Evolutionary conservation across 2,113 vertebrate species (phyloP).

Genomic region (Eleginops maclovinus): DNA sequence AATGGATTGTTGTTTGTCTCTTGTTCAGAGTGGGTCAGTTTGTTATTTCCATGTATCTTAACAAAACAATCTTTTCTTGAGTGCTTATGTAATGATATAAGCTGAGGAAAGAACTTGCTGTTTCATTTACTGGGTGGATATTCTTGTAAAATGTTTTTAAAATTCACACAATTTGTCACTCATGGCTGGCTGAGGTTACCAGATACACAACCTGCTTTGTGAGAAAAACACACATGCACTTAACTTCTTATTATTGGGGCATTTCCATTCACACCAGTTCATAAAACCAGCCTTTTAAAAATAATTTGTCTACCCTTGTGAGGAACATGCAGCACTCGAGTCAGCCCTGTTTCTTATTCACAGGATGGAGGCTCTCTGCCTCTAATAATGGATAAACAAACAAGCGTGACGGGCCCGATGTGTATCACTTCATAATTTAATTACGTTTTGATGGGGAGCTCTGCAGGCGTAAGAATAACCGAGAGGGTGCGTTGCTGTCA

Average conservation of each 20-base stretch:
- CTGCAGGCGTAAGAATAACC: constrained; percentile 58
- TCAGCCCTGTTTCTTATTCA: constrained; percentile 56
- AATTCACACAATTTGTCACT: background rate
- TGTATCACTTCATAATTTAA: constrained; percentile 73
- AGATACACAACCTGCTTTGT: constrained; percentile 3
- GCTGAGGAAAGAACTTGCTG: background rate
- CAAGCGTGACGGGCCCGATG: constrained; percentile 56
- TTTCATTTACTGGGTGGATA: background rate
- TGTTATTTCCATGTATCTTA: constrained; percentile 18
- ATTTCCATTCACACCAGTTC: constrained; percentile 6
- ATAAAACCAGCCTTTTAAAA: constrained; percentile 19
- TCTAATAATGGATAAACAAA: constrained; percentile 74
- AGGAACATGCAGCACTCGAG: background rate
- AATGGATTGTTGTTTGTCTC: constrained; percentile 28
- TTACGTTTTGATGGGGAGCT: constrained; percentile 68
- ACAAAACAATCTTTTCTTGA: background rate
- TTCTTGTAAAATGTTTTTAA: background rate
- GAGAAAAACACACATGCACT: background rate
- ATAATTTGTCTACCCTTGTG: constrained; percentile 17
- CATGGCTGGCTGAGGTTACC: background rate
- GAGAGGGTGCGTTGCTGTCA: constrained; percentile 39
- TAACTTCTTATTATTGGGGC: background rate
- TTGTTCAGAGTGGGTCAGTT: constrained; percentile 6
- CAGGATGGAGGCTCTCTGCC: constrained; percentile 43
- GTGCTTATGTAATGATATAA: background rate